Evolutionary conservation across 2,797 vertebrate species (phyloP).

Genomic region (Helarctos malayanus): DNA sequence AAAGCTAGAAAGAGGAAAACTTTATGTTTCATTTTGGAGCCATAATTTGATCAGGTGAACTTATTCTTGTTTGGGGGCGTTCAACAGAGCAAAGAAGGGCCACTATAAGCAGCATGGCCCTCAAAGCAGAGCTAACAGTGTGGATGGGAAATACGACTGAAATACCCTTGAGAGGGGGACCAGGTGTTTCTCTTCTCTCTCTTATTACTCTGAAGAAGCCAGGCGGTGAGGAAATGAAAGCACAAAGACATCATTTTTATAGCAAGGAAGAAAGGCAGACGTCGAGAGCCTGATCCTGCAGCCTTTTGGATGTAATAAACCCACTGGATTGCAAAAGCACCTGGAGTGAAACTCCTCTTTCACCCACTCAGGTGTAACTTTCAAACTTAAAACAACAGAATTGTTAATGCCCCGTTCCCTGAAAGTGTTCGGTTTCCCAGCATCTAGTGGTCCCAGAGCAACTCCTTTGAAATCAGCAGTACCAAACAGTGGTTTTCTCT

Average conservation of each 20-base stretch:
- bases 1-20: neutral
- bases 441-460: neutral
- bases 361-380: conserved; percentile 39
- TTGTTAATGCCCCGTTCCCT: neutral
- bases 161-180: neutral
- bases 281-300: neutral
- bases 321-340: conserved; percentile 33
- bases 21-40: conserved; percentile 6
- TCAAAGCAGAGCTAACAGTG: neutral
- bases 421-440: neutral
- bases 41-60: neutral
- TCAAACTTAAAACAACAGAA: conserved; percentile 53
- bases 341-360: conserved; percentile 28
- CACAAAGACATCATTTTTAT: neutral
- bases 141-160: neutral
- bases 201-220: conserved; percentile 36
- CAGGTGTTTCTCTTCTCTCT: conserved; percentile 38
- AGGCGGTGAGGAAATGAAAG: neutral
- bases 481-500: neutral
- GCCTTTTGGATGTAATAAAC: conserved; percentile 7
- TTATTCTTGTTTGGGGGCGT: neutral
- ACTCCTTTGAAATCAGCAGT: conserved; percentile 22
- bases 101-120: neutral
- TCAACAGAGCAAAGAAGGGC: neutral
- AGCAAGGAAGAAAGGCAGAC: conserved; percentile 17